Base-by-base conservation (phyloP, 2,888 invertebrate species). In the Thera obeliscata region DNA sequence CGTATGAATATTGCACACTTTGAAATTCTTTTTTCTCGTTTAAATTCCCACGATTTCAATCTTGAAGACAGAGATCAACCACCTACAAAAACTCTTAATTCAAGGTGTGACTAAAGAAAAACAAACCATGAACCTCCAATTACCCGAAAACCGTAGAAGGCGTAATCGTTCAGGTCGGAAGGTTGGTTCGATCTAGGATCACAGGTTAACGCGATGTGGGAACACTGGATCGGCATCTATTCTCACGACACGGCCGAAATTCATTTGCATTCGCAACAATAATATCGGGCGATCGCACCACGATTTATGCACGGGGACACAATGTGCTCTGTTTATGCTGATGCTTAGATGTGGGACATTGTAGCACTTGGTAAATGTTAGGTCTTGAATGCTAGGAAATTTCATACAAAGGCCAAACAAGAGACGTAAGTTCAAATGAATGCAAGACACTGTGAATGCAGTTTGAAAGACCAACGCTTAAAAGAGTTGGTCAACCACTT, bases 181-280 rank as follows among this genome's bases (percentile, higher is more conserved):
- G 56, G 79, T 72, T 72, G 74, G 77, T 87, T 88, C 86, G 80
- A 82, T 82, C 79, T 68, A 73, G 73, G 81, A 86, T 87, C 84
- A 69, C 77, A 71, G 81, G 88, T 87, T 87, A 87, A 82, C 83
- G 74, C 83, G 79, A 81, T 87, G 88, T 88, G 89, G 82, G 88
- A 89, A 88, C 79, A 63, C 48, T 55, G 66, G 67, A 65, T 62
- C 61, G 64, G 52, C 35, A 69, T 64, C 69, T 76, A 83, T 89
- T 89, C 89, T 85, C 89, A 88, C 87, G 87, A 82, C 82, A 76
- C 72, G 64, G 61, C 56, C 36, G 41, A 66, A 70, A 69, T 70
- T 74, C 71, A 76, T 79, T 75, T 78, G 73, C 75, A 75, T 75
- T 64, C 12, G 57, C 80, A 81, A 88, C 87, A 87, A 88, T 87